A percentile compares a stretch with the other conserved stretches of the same genome.
These are phyloP conservation scores for Gadopsis bispinosus DNA, from an alignment of 2,797 vertebrate genomes.

Conservation along the genomic window DNA sequence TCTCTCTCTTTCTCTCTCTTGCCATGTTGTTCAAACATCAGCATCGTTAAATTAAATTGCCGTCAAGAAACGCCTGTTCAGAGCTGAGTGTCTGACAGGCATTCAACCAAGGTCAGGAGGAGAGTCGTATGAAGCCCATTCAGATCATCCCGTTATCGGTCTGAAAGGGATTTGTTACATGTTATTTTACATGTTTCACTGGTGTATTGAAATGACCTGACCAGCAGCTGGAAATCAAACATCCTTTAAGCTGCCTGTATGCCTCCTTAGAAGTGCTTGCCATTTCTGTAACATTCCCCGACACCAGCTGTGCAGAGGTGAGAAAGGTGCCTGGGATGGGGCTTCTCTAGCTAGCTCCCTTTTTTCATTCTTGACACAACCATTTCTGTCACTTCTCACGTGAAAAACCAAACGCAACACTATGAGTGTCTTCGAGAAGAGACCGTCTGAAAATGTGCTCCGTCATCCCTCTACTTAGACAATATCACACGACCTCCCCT, in stretches of 20 bases:
- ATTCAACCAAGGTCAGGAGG: not conserved
- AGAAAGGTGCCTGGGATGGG: not conserved
- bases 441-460: not conserved
- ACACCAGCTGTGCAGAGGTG: not conserved
- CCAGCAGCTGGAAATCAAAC: not conserved
- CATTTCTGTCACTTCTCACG: constrained; percentile 1
- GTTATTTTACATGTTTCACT: too few relatives aligned
- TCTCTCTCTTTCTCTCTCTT: not conserved
- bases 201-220: not conserved
- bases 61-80: not conserved
- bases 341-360: not conserved
- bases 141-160: not conserved
- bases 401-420: not conserved
- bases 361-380: constrained; percentile 2
- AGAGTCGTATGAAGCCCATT: not conserved
- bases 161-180: not conserved
- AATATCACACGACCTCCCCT: not conserved
- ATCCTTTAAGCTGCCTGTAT: not conserved
- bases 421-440: constrained; percentile 2
- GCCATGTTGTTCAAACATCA: not conserved
- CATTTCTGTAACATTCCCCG: not conserved
- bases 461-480: not conserved
- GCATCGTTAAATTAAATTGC: not conserved
- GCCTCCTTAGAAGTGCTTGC: not conserved
- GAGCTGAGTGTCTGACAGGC: not conserved